phyloP scores from a whole-genome alignment of 2,888 invertebrate species.

The Hemistola chrysoprasaria region DNA sequence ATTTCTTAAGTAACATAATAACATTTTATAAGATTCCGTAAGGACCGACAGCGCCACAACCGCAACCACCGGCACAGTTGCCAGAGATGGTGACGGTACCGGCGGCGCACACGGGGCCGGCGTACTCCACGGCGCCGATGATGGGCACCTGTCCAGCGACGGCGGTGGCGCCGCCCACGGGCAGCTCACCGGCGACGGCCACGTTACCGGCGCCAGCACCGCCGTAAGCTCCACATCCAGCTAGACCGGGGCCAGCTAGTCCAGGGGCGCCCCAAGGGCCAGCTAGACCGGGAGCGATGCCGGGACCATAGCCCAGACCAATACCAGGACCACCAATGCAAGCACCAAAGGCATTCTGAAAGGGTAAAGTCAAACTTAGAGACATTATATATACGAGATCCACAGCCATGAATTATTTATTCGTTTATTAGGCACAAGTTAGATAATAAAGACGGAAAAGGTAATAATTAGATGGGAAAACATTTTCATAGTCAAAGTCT shows the following conservation, averaged over 20 bases:
- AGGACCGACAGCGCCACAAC: slow-evolving; percentile 5
- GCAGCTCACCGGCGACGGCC: slow-evolving; percentile 40
- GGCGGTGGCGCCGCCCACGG: slow-evolving; percentile 39
- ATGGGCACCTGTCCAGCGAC: slow-evolving; percentile 45
- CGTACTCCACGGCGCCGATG: slow-evolving; percentile 43
- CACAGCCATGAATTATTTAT: too few species aligned
- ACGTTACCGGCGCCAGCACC: slow-evolving; percentile 41
- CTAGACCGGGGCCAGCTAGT: slow-evolving; percentile 3
- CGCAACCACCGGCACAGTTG: slow-evolving; percentile 21
- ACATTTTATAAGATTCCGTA: too few species aligned
- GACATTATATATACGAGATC: background rate
- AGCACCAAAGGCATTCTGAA: slow-evolving; percentile 1
- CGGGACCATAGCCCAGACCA: slow-evolving; percentile 7
- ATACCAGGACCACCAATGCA: slow-evolving; percentile 3
- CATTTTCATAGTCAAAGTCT: too few species aligned
- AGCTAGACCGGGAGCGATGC: slow-evolving; percentile 3
- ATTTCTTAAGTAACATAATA: too few species aligned
- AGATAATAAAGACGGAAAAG: too few species aligned
- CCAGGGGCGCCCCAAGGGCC: background rate
- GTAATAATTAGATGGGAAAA: too few species aligned
- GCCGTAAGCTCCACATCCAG: slow-evolving; percentile 30
- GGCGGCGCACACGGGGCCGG: slow-evolving; percentile 37
- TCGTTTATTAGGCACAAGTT: too few species aligned
- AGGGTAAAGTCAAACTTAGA: slow-evolving; percentile 12
- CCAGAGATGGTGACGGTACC: slow-evolving; percentile 31